Evolutionary conservation across 2,797 vertebrate genomes (phyloP), one percentile per base, ranked within the genome.

Genomic region (Psittacula echo): DNA sequence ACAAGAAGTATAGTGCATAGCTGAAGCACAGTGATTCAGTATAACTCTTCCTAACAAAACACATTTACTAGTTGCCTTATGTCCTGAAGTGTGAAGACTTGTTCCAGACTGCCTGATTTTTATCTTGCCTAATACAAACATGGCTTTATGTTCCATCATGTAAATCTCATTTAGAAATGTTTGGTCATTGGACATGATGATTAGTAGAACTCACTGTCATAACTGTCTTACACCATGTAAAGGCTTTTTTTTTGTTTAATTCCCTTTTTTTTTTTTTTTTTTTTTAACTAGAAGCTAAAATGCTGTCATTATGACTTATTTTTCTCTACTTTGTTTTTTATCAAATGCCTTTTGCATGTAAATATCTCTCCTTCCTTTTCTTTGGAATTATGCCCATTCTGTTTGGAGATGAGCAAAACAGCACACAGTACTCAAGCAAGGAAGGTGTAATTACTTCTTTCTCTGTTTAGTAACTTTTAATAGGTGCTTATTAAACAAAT

Each of bases 381-480:
- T 24, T 65, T 73, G 45, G 24, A 78, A 37, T 85, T 37, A 11
- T 10, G 13, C 29, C 91, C 4, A 3, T 47, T 88, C 17, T 72
- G 12, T 83, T 87, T 68, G 56, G 41, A 93, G 72, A 45, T 45
- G 56, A 87, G 27, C 37, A 78, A 27, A 86, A 54, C 53, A 83
- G 44, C 42, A 67, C 2, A 5, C 22, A 51, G 27, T 47, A 48
- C 30, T 71, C 9, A 20, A 27, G 15, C 27, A 50, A 48, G n/a
- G 32, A 51, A 66, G 54, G 20, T 93, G 5, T 78, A 84, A 91
- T 95, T 94, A 81, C 73, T 18, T 81, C 11, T 88, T 94, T 75
- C 42, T 89, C 72, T 53, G 18, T 91, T 91, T 81, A 94, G 91
- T 66, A 83, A 85, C 73, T 93, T 85, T 50, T 73, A 91, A 93